phyloP scores from a whole-genome alignment of 2,797 vertebrate genomes.

The Mormyrus proboscirostris region DNA sequence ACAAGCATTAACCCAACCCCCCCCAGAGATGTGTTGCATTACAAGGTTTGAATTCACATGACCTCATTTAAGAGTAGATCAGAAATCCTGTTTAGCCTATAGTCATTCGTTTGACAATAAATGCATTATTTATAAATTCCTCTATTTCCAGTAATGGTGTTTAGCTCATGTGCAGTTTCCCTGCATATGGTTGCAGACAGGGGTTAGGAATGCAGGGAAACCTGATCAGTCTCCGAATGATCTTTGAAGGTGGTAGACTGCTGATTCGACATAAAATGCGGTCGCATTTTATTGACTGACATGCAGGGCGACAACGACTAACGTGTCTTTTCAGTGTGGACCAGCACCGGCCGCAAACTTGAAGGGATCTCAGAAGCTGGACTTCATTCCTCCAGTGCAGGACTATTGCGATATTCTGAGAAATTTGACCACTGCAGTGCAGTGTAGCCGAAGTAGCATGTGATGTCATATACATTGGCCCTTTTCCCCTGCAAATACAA shows the following conservation, averaged over 20 bases:
- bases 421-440: not conserved
- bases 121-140: constrained; percentile 14
- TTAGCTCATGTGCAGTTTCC: not conserved
- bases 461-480: not conserved
- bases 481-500: not conserved
- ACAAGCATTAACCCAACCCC: constrained; percentile 1
- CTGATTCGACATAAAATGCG: not conserved
- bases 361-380: not conserved
- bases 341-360: not conserved
- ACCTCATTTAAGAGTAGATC: constrained; percentile 22
- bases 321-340: not conserved
- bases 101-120: constrained; percentile 11
- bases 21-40: constrained; percentile 7
- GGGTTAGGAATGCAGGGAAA: not conserved
- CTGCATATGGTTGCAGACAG: not conserved
- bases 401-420: not conserved
- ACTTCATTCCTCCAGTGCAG: not conserved
- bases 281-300: not conserved
- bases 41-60: constrained; percentile 17
- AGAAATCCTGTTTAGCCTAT: constrained; percentile 15
- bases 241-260: not conserved
- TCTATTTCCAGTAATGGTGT: not conserved
- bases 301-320: not conserved
- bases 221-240: not conserved
- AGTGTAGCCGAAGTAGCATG: not conserved